Conservation (phyloP, 1,140 invertebrate genomes). For the Physella acuta region DNA sequence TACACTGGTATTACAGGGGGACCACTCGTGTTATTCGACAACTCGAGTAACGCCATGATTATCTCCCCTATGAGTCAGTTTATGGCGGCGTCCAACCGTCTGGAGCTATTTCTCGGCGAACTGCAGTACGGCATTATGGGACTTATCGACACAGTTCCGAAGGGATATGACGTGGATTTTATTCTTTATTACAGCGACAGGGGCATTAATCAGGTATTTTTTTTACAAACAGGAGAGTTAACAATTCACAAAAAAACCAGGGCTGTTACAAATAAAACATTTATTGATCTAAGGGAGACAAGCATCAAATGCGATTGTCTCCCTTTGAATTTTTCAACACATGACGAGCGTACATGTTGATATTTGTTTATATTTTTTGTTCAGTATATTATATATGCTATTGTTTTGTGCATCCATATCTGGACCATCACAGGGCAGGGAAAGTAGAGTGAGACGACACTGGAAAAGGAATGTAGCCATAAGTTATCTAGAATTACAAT, state of each 20-base stretch:
- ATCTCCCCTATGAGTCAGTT: constrained; percentile 42
- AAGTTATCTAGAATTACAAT: too few species aligned
- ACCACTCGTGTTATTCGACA: constrained; percentile 44
- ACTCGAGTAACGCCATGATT: constrained; percentile 31
- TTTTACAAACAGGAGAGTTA: too few species aligned
- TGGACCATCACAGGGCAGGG: too few species aligned
- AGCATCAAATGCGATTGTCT: not conserved
- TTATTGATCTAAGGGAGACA: not conserved
- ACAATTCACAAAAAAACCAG: not conserved
- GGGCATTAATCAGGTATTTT: constrained; percentile 37
- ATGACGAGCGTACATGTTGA: not conserved
- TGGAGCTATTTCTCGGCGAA: not conserved
- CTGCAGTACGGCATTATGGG: constrained; percentile 42
- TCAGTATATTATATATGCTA: not conserved
- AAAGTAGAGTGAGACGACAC: too few species aligned
- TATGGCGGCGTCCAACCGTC: constrained; percentile 39
- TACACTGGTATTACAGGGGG: constrained; percentile 37
- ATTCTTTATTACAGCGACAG: constrained; percentile 32
- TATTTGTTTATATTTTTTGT: not conserved
- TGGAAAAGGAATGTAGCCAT: too few species aligned
- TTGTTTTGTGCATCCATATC: too few species aligned
- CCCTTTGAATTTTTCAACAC: not conserved
- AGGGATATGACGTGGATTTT: constrained; percentile 21
- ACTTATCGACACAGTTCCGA: constrained; percentile 31
- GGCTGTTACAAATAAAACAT: not conserved